Percentiles rank a stretch among this genome's conserved stretches.
Evolutionary conservation across 2,797 vertebrate genomes (phyloP).

Genomic region (Sebastes flavidus): DNA sequence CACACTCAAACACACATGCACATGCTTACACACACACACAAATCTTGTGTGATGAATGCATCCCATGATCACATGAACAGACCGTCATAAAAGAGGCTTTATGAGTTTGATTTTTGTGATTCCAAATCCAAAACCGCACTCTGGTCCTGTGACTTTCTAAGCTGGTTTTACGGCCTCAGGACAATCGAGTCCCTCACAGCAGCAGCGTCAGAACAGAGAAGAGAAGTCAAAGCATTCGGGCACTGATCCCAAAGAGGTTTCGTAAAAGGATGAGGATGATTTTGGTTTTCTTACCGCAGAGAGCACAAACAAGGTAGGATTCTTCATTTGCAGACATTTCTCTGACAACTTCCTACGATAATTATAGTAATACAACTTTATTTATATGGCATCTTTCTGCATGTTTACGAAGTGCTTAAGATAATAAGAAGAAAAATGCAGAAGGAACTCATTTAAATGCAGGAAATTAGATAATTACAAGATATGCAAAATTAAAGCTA

Average conservation of each 20-base stretch:
- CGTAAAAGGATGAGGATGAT: constrained; percentile 57
- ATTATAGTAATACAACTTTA: not conserved
- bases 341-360: not conserved
- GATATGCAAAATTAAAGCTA: not conserved
- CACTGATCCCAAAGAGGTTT: not conserved
- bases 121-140: constrained; percentile 54
- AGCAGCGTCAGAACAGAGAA: not conserved
- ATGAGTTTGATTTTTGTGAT: constrained; percentile 60
- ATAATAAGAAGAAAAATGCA: not conserved
- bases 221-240: not conserved
- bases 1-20: not conserved
- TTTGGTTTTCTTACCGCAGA: constrained; percentile 54
- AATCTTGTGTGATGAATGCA: constrained; percentile 13
- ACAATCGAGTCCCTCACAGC: constrained; percentile 10
- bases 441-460: not conserved
- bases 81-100: constrained; percentile 64
- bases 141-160: constrained; percentile 71
- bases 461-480: not conserved
- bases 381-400: not conserved
- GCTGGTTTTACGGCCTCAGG: constrained; percentile 49
- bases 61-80: constrained; percentile 69
- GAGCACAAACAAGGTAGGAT: constrained; percentile 64
- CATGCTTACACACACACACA: not conserved
- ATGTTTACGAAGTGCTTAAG: not conserved
- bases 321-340: not conserved